Evolutionary conservation across 2,113 vertebrate species (phyloP).

Genomic region (Rhinopomastus cyanomelas): DNA sequence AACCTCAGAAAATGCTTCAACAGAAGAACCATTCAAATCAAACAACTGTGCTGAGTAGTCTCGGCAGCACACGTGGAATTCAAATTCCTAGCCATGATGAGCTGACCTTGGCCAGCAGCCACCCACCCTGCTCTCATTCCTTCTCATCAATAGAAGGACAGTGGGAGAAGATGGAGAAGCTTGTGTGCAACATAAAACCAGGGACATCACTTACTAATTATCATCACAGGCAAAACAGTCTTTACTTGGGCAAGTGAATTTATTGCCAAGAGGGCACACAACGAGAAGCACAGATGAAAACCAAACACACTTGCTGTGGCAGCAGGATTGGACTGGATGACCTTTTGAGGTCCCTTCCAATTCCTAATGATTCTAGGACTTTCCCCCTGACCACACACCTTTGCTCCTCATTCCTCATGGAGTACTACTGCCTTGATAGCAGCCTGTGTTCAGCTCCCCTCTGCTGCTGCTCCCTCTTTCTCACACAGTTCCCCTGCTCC

Average conservation of each 20-base stretch:
- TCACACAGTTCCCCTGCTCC: background rate
- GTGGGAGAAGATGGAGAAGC: background rate
- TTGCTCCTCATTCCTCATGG: rapidly evolving
- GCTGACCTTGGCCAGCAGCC: background rate
- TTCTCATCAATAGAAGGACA: background rate
- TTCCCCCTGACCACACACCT: rapidly evolving
- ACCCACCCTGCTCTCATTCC: background rate
- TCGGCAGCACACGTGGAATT: background rate
- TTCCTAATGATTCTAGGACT: no score
- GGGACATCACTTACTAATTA: background rate
- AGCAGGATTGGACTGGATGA: no score
- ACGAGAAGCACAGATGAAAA: background rate
- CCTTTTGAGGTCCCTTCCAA: no score
- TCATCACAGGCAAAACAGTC: background rate
- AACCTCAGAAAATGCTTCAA: background rate
- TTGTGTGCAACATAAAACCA: background rate
- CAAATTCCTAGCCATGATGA: background rate
- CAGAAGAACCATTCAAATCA: background rate
- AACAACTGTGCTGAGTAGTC: background rate
- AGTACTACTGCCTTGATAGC: rapidly evolving
- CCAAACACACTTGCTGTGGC: background rate
- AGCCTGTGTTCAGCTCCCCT: background rate
- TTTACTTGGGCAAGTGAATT: background rate
- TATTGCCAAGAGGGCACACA: background rate
- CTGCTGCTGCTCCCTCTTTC: background rate